Conservation (phyloP, 2,888 invertebrate species). For the Crematogaster levior region DNA sequence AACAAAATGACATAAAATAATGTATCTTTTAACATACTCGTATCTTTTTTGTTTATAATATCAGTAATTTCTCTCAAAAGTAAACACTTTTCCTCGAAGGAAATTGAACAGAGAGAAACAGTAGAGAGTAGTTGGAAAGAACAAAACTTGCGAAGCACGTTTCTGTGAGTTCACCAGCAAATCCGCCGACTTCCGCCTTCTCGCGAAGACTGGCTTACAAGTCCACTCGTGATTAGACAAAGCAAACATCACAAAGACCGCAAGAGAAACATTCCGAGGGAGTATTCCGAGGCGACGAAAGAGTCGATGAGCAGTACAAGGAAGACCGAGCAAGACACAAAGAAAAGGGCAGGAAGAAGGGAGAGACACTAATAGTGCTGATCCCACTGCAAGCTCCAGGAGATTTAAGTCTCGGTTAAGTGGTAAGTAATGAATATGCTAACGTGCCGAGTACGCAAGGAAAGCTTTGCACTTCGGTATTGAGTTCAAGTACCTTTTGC, state of each 20-base stretch:
- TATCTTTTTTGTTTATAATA: not conserved
- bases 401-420: conserved; percentile 79
- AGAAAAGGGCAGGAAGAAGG: conserved; percentile 49
- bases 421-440: conserved; percentile 84
- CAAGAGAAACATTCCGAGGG: conserved; percentile 23
- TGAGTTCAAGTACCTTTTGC: conserved; percentile 78
- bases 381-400: conserved; percentile 75
- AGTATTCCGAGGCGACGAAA: conserved; percentile 34
- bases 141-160: conserved; percentile 36
- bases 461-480: conserved; percentile 81
- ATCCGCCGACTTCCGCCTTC: conserved; percentile 48
- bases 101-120: not conserved
- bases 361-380: conserved; percentile 79
- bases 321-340: conserved; percentile 51
- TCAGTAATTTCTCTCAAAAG: not conserved
- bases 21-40: not conserved
- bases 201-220: conserved; percentile 35
- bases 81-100: not conserved
- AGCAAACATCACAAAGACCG: conserved; percentile 50
- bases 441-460: conserved; percentile 81
- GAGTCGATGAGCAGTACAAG: conserved; percentile 26
- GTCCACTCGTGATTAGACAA: conserved; percentile 54
- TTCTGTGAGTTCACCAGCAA: conserved; percentile 38
- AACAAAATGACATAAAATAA: not conserved
- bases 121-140: not conserved